Percentiles rank a stretch among this genome's conserved stretches.
Evolutionary conservation across 92 coral and sea anemone species (phyloP).

Genomic region (Umimayanthus kanabou): DNA sequence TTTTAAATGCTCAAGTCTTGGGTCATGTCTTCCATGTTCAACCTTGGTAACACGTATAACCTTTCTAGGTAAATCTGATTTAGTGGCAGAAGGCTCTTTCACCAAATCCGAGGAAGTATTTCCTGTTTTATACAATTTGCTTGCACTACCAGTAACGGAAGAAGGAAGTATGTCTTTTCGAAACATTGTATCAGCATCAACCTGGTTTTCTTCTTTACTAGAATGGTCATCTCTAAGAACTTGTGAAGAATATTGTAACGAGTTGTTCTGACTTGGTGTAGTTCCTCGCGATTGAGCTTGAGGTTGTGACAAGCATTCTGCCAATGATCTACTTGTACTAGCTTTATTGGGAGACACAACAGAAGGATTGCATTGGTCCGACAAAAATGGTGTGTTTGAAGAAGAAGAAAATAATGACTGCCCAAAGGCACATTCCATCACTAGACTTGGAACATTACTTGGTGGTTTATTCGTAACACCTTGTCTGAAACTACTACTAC

Average conservation of each 20-base stretch:
- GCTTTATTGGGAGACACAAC: not conserved
- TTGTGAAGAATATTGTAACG: not conserved
- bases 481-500: not conserved
- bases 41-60: not conserved
- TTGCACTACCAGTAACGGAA: not conserved
- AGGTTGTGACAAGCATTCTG: not conserved
- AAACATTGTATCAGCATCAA: not conserved
- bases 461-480: not conserved
- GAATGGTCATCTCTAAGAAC: not conserved
- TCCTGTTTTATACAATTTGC: not conserved
- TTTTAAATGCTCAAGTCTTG: slow-evolving; percentile 7
- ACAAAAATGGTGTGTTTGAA: not conserved
- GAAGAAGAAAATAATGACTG: not conserved
- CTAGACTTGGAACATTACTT: not conserved
- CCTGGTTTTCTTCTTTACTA: not conserved
- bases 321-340: not conserved
- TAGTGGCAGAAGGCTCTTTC: not conserved
- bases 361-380: not conserved
- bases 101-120: not conserved
- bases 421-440: not conserved
- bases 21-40: slow-evolving; percentile 33
- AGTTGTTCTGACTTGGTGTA: not conserved
- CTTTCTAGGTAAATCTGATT: not conserved
- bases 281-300: not conserved
- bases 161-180: not conserved